These are phyloP conservation scores for Macaca mulatta DNA, from an alignment of 2,113 vertebrate species.

Conservation along the genomic window DNA sequence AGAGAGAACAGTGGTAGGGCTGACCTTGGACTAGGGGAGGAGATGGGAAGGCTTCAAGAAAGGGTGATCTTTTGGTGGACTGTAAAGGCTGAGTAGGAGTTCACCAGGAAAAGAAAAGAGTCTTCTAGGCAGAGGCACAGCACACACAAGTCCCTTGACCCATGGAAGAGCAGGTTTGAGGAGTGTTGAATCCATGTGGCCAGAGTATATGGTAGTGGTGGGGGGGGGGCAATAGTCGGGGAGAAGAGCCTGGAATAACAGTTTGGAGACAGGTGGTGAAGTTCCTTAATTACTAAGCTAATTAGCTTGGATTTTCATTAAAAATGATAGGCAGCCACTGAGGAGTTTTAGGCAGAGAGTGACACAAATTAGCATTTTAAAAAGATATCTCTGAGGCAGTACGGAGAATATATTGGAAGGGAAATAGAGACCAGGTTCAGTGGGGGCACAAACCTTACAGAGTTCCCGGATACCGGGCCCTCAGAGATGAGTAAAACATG, in stretches of 20 bases:
- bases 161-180: background rate
- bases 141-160: background rate
- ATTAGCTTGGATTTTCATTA: conserved; percentile 16
- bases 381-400: background rate
- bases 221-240: fast-evolving
- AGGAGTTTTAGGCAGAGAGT: background rate
- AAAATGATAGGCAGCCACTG: background rate
- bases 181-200: background rate
- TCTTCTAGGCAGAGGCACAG: background rate
- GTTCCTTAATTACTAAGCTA: background rate
- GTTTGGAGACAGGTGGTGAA: background rate
- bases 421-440: background rate
- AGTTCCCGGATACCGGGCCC: background rate
- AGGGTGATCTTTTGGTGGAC: background rate
- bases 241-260: background rate
- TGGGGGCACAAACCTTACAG: too few species aligned
- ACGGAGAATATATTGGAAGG: background rate
- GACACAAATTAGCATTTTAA: background rate
- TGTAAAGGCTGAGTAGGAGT: background rate
- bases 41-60: background rate
- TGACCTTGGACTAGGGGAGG: background rate
- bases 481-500: background rate
- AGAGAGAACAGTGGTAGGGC: too few species aligned
- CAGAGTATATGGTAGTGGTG: background rate
- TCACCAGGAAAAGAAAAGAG: background rate